Evolutionary conservation across 2,113 vertebrate species (phyloP).

Genomic region (Triplophysa dalaica): DNA sequence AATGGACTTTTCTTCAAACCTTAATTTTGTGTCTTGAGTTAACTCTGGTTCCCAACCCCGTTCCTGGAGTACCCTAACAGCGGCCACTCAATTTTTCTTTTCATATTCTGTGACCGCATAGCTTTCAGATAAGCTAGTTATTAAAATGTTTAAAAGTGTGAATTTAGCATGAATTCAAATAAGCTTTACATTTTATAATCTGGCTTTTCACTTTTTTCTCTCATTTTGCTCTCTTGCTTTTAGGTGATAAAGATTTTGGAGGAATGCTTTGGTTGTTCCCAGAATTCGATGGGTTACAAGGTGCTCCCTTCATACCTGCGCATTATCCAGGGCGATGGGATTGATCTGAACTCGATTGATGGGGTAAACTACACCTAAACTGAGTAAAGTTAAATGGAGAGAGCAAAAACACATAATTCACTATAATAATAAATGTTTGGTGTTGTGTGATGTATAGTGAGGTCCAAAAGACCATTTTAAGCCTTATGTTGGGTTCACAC

Average conservation of each 20-base stretch:
- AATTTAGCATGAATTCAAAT: neutral
- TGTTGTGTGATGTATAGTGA: no score
- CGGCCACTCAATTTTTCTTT: neutral
- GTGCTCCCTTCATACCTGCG: conserved; percentile 73
- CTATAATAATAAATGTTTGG: no score
- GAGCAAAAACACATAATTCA: no score
- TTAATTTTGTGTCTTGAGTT: neutral
- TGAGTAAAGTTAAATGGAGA: neutral
- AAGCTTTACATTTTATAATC: neutral
- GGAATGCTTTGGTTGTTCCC: conserved; percentile 69
- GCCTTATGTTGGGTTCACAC: no score
- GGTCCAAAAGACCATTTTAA: no score
- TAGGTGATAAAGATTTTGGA: conserved; percentile 76
- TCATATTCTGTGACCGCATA: neutral
- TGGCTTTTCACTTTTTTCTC: neutral
- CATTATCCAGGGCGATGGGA: conserved; percentile 76
- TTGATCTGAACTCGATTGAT: conserved; percentile 70
- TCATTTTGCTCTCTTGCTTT: conserved; percentile 9
- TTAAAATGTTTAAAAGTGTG: neutral
- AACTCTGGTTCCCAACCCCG: no score
- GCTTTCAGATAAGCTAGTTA: neutral
- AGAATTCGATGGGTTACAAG: conserved; percentile 73
- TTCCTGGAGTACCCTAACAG: no score
- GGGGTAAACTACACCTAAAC: conserved; percentile 56
- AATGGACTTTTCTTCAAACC: neutral